Percentiles rank a stretch among this genome's conserved stretches.
phyloP scores from a whole-genome alignment of 2,888 invertebrate species.

The Elmis aenea region DNA sequence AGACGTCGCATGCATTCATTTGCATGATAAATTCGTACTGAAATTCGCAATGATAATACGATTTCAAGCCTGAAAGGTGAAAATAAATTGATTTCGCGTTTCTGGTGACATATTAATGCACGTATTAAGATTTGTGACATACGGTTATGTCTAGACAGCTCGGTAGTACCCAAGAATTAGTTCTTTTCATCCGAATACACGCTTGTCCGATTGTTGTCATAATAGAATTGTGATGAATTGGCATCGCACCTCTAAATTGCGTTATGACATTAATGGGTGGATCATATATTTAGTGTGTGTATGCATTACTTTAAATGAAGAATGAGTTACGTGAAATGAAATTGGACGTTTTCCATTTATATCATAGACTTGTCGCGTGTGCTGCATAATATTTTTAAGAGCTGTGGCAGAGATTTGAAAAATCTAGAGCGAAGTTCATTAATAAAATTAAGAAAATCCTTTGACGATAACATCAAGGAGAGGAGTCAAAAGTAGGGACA shows the following conservation, averaged over 20 bases:
- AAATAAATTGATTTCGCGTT: slow-evolving; percentile 48
- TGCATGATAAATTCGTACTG: slow-evolving; percentile 45
- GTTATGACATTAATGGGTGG: slow-evolving; percentile 40
- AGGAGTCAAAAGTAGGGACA: too few species aligned
- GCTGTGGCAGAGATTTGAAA: too few species aligned
- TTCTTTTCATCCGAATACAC: slow-evolving; percentile 26
- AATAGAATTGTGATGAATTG: slow-evolving; percentile 43
- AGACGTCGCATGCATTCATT: slow-evolving; percentile 43
- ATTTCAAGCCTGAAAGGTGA: slow-evolving; percentile 45
- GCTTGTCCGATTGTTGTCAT: slow-evolving; percentile 32
- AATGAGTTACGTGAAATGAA: too few species aligned
- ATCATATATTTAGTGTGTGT: too few species aligned
- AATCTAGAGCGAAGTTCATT: too few species aligned
- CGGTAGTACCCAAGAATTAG: slow-evolving; percentile 28
- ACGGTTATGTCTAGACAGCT: slow-evolving; percentile 30
- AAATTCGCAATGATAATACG: slow-evolving; percentile 44
- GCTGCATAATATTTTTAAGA: too few species aligned
- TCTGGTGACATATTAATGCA: slow-evolving; percentile 48
- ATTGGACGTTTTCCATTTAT: too few species aligned
- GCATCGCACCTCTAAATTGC: slow-evolving; percentile 41
- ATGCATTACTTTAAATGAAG: too few species aligned
- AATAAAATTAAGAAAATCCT: too few species aligned
- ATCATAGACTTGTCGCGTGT: too few species aligned
- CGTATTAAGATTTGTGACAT: slow-evolving; percentile 45
- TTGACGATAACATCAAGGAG: too few species aligned